Base-by-base conservation (phyloP, 2,888 invertebrate species). In the Choristoneura rosaceana region DNA sequence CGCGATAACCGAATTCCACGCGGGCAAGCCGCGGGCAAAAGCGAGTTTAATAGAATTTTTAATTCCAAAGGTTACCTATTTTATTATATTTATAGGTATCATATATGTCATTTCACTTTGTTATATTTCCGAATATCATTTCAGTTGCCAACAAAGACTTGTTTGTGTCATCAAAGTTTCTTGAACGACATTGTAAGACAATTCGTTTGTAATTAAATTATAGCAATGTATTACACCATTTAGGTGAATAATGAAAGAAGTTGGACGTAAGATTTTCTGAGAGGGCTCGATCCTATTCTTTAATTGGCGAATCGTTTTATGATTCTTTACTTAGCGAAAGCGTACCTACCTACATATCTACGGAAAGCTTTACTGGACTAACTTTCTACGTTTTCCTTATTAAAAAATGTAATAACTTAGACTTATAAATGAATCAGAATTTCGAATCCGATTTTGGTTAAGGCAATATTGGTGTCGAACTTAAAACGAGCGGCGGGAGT, bases 151-250 rank as follows among this genome's bases (percentile, higher is more conserved):
- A 52, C 65, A 66, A 63, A 69, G 61, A 59, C 33, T 74, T 75
- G 75, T 75, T 78, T 75, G 74, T 76, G 75, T 76, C 75, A 77
- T 76, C 73, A 74, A 75, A 73, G 73, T 77, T 77, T 78, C 79
- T 80, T 76, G 80, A 82, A 80, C 81, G 81, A 78, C 81, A 79
- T 82, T 74, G 84, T 82, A 83, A 79, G 83, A 71, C 15, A 14
- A 63, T 70, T 65, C 43, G 25, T 43, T 61, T 34, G 41, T 84
- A 86, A 89, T 89, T 83, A 79, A 84, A 84, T 87, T 87, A 52
- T 86, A 83, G 83, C 80, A 80, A 85, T 83, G 81, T 84, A 84
- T 85, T 83, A 85, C 81, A 83, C 86, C 85, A 88, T 89, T 90
- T 87, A 75, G 50, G 50, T 68, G 62, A 81, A 78, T 86, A 84